Evolutionary conservation across 2,888 invertebrate genomes (phyloP), one percentile per base, ranked within the genome.

Genomic region (Heliothis peltigera): DNA sequence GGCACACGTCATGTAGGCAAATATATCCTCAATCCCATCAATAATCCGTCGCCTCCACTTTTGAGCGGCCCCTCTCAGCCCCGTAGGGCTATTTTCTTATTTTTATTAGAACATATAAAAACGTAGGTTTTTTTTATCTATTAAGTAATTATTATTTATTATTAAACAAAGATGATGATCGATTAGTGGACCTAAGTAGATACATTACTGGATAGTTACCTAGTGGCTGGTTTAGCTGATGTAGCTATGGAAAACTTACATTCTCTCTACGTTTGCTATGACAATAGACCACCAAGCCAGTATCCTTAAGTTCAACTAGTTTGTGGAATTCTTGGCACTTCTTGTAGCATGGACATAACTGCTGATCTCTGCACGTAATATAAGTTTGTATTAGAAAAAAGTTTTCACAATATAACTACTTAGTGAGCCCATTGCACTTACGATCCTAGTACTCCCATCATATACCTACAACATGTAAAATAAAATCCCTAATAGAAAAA

Each of bases 251-350:
- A 22, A 51, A 21, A 2, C 83, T 82, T 70, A 88, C 87, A 66
- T 78, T 46, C 42, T 78, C 66, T 19, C 51, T 56, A 35, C 54
- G 43, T 42, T 64, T 68, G 15, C 58, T 70, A 70, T 84, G 82
- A 15, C 79, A 79, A 74, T 89, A 89, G 59, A 90, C 78, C 19
- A 83, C 72, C 63, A 91, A 77, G 21, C 87, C 90, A 18, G 75
- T 68, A 47, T 85, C 81, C 62, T 85, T 76, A 2, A 86, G 55
- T 32, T 87, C 82, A 28, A 82, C 55, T 7, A 88, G 67, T 78
- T 89, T 87, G 61, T 85, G 53, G 58, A 74, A 79, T 28, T 51
- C 66, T 39, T 63, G 35, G 44, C 15, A 12, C 22, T 61, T 51
- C 32, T 49, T 51, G 35, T 56, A 66, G 58, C 74, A 77, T 39